Base-by-base conservation (phyloP, 2,888 invertebrate species). In the Ichneumoninae sp. region DNA sequence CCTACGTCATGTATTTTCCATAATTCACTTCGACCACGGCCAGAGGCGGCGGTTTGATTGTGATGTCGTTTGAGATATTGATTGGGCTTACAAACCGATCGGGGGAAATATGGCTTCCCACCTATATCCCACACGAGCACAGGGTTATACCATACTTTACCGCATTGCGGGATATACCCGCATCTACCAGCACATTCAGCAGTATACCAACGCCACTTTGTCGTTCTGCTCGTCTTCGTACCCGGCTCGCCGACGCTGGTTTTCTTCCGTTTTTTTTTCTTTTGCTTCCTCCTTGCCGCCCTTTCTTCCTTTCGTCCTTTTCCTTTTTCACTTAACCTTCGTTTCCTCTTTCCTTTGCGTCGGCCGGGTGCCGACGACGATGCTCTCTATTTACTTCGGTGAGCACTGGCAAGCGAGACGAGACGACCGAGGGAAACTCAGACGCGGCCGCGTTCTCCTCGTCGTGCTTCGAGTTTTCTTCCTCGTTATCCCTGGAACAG, bases 21-120 rank as follows among this genome's bases (percentile, higher is more conserved):
- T 40, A 69, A 13, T 72, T 57, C 50, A 44, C 50, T n/a, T 22
- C n/a, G 60, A 78, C 30, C 69, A 2, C 33, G 16, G 13, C 33
- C 19, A 22, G 22, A 13, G 22, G 22, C 22, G 8, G 57, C 57
- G 22, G 10, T 57, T 57, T 26, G n/a, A 30, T 30, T 66, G 66
- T 19, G 36, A 65, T 13, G 22, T 7, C 33, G 50, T 36, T 22
- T 36, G 33, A 36, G 82, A 85, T 83, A 83, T 85, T 88, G 88
- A 89, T 86, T 88, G 87, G 70, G 82, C 84, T 88, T 47, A 80
- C 88, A 87, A 88, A 89, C 87, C 83, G 89, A 89, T 89, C 86
- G 83, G 85, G 13, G 44, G 82, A 86, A 74, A 75, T 69, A 62
- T 40, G 36, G 36, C n/a, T 36, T 7, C 8, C 36, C 40, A n/a